Conservation (phyloP, 92 coral and sea anemone genomes). For the Paragorgia papillata region DNA sequence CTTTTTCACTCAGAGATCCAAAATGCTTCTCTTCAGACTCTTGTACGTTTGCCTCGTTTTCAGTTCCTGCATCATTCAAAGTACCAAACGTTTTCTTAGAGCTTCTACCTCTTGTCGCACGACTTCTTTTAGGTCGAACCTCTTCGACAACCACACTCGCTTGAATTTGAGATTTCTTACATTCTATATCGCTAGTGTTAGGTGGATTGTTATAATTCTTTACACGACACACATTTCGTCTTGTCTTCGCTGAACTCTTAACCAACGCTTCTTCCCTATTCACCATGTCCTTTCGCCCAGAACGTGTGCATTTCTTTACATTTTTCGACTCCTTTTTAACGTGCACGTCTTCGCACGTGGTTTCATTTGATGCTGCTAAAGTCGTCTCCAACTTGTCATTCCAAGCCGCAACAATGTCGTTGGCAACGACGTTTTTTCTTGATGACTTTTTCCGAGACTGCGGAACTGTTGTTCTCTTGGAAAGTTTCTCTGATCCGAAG, state of each 20-base stretch:
- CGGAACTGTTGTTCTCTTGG: conserved; percentile 4
- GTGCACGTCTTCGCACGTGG: background rate
- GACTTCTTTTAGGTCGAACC: background rate
- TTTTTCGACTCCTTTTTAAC: background rate
- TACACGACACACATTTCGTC: background rate
- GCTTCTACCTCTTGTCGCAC: background rate
- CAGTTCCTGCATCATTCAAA: background rate
- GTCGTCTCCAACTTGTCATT: background rate
- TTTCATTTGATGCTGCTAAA: background rate
- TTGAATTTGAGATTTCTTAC: background rate
- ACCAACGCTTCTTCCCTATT: background rate
- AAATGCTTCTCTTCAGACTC: too few species aligned
- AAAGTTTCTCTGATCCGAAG: background rate
- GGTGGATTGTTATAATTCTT: background rate
- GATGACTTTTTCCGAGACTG: background rate
- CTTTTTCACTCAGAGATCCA: too few species aligned
- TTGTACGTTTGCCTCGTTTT: too few species aligned
- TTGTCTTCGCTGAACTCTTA: conserved; percentile 9
- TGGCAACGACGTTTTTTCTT: background rate
- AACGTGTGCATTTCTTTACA: conserved; percentile 21
- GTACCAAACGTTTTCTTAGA: background rate
- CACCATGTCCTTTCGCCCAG: background rate
- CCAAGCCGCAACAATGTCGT: background rate
- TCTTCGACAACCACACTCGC: background rate
- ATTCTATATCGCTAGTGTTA: background rate